phyloP scores from a whole-genome alignment of 2,113 vertebrate genomes.

The Apaloderma vittatum region DNA sequence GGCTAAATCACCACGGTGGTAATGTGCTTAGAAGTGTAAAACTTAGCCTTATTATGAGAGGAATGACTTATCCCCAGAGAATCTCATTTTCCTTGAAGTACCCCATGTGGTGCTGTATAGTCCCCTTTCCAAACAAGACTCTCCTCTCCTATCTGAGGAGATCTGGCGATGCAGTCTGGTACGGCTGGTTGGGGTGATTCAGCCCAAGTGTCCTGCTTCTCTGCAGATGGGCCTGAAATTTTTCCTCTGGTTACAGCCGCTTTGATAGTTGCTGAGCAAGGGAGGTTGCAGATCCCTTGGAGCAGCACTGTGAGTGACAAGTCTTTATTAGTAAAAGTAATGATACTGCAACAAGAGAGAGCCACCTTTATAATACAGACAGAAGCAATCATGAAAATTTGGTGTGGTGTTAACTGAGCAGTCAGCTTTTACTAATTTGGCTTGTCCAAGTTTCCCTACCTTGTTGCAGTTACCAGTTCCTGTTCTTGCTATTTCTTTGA shows the following conservation, averaged over 20 bases:
- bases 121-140: not conserved
- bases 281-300: not conserved
- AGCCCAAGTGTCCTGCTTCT: not conserved
- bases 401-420: not conserved
- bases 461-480: not conserved
- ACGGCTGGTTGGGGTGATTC: not conserved
- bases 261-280: not conserved
- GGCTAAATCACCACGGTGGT: not conserved
- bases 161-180: not conserved
- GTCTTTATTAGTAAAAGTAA: not conserved
- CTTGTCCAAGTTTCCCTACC: not conserved
- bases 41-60: not conserved
- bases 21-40: not conserved
- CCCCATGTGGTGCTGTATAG: not conserved
- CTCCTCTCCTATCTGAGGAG: not conserved
- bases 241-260: not conserved
- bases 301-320: not conserved
- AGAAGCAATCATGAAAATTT: not conserved
- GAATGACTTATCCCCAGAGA: not conserved
- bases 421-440: not conserved
- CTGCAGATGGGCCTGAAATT: not conserved
- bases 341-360: rapidly evolving
- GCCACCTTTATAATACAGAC: not conserved
- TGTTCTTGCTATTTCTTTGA: not conserved
- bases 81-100: not conserved